Evolutionary conservation across 2,797 vertebrate genomes (phyloP), one percentile per base, ranked within the genome.

Genomic region (Spondyliosoma cantharus): DNA sequence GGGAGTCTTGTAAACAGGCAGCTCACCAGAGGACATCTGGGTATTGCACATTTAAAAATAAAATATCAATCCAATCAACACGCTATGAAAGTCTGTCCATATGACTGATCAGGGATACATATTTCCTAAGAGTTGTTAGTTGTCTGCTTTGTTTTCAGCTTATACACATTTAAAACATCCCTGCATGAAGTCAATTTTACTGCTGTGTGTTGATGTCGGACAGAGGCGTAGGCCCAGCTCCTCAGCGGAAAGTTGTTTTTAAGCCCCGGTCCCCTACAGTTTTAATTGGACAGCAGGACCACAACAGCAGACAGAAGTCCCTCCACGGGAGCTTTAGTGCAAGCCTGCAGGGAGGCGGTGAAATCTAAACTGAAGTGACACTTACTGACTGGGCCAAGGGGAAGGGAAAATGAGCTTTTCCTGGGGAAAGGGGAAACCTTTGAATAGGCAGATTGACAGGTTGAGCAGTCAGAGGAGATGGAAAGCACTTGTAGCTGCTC

Each of bases 281-380:
- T 88, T 90, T 93, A 93, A 94, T 92, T 90, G 92, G 89, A 93
- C 88, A 79, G 88, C 86, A 79, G 90, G 84, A 84, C 80, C 76
- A 79, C 81, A 80, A 70, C 74, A 64, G 72, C 82, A 63, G 57
- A 83, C 80, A 70, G 78, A 88, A 86, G 81, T 82, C 76, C 88
- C 88, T 87, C 89, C 4, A 46, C 74, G 37, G 89, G 91, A 88
- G 82, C 71, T 82, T 77, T 63, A 83, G 85, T 83, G 84, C 81
- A 43, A 20, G 76, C 82, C 92, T 87, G 84, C 81, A 84, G 82
- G 84, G 83, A 87, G 86, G 84, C 78, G 22, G 86, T 92, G 85
- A 90, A 93, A 92, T 86, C 82, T 93, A 95, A 95, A 91, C 91
- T 86, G 83, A 95, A 94, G 92, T 93, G 93, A 95, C 94, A 94